phyloP scores from a whole-genome alignment of 1,140 invertebrate genomes.

The Pogonognathellus flavescens region DNA sequence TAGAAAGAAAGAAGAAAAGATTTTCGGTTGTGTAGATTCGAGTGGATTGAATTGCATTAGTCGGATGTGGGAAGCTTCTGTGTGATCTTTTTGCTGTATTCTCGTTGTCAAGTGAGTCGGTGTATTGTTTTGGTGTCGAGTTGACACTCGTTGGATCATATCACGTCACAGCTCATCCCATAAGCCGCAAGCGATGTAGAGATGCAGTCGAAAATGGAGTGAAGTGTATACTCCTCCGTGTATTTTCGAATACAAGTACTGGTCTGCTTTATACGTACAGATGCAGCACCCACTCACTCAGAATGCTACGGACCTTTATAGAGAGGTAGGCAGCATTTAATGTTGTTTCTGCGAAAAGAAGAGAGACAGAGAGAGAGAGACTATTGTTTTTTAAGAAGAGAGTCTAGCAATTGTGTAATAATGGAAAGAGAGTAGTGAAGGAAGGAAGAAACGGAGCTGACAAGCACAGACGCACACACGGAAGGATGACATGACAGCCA shows the following conservation, averaged over 20 bases:
- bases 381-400: too few relatives aligned
- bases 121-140: neutral
- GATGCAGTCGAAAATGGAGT: too few relatives aligned
- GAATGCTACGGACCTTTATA: too few relatives aligned
- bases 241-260: too few relatives aligned
- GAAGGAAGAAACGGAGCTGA: neutral
- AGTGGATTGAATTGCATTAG: neutral
- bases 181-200: neutral
- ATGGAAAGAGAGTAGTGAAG: too few relatives aligned
- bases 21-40: neutral
- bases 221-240: too few relatives aligned
- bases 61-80: neutral
- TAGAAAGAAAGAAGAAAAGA: neutral
- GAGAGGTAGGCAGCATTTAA: too few relatives aligned
- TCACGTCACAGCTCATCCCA: constrained; percentile 7
- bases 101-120: neutral
- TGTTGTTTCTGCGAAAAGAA: too few relatives aligned
- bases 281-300: too few relatives aligned
- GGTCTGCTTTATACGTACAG: too few relatives aligned
- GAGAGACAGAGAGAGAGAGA: too few relatives aligned
- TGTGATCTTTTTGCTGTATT: neutral
- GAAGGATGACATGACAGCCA: constrained; percentile 39
- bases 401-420: too few relatives aligned
- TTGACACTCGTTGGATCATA: constrained; percentile 3
- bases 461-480: constrained; percentile 16